Evolutionary conservation across 1,140 invertebrate species (phyloP), one percentile per base, ranked within the genome.

Genomic region (Zaprionus africanus): DNA sequence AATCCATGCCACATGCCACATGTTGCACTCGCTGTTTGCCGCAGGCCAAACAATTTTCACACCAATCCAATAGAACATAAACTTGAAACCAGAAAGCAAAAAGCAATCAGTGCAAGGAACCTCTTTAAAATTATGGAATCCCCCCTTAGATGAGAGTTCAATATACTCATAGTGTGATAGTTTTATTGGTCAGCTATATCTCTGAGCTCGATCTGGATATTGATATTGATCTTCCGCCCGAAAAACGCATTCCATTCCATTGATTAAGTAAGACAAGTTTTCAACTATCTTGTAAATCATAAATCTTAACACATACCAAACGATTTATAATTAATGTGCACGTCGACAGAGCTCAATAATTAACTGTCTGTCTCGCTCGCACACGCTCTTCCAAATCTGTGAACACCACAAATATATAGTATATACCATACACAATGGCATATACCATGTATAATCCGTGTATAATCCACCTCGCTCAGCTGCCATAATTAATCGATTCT

Each of bases 1-100:
- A 72, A 86, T 82, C 68, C 66, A 43, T 70, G 49, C 56, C 54
- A 46, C 74, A 76, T 46, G 34, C 28, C 78, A 81, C 78, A 83
- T 77, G 77, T 56, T 65, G 54, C 62, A 58, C 53, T 43, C 24
- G 65, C 41, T 15, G 28, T 34, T 34, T 11, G 31, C 34, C 81
- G 69, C 68, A 46, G 71, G 76, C 63, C 63, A 83, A 86, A 87
- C 80, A 69, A 87, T 87, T 88, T 87, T 88, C 83, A 87, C 83
- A 83, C 83, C 81, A 76, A 57, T 51, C 74, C 58, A 60, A 64
- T 65, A 71, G n/a, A 43, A 71, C 46, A 71, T 58, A 68, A 59
- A 46, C 17, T 36, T 9, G 1, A 24, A 26, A 26, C 53, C 22
- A 26, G 26, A n/a, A 26, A 24, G 22, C 13, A 22, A 15, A 26